Evolutionary conservation across 92 coral and sea anemone species (phyloP), one percentile per base, ranked within the genome.

Genomic region (Montipora capitata): DNA sequence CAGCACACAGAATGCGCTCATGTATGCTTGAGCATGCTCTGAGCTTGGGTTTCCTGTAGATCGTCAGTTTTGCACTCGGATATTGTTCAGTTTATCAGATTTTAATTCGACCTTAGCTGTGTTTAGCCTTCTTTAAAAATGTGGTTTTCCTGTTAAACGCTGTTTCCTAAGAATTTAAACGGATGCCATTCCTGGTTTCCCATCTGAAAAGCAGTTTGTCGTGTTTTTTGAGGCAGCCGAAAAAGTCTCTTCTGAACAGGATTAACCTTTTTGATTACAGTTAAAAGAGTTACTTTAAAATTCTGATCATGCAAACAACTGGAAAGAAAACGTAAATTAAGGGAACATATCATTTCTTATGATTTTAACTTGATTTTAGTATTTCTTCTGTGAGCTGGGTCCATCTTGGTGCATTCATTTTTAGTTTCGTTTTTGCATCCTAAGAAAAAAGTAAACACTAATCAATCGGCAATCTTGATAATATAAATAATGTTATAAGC

Each of bases 41-140:
- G 14, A 18, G 20, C 9, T 3, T 67, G 72, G 72, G 44, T 0
- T 1, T 67, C 72, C n/a, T 67, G 72, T 67, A 44, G 0, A 35
- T 27, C 3, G 27, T 5, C 18, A 17, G 4, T 27, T 27, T 27
- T 1, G 70, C 10, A 18, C 70, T 5, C 12, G 2, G 7, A 73
- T 73, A 73, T 73, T 49, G 77, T 56, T 10, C 40, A 2, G 17
- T 10, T 73, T 73, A 17, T 4, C 40, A 49, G 14, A 8, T 45
- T 15, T 48, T 48, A 73, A 8, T 73, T 73, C 41, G 18, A 27
- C 39, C 40, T 38, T 4, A 14, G 18, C 52, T 18, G 13, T 48
- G 41, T 73, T 73, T 62, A 73, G 10, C 12, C 43, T 73, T 73
- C 16, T 73, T 17, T 48, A 73, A 1, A 73, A 17, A n/a, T 59